phyloP scores from a whole-genome alignment of 2,113 vertebrate genomes.

The Ariopsis seemanni region DNA sequence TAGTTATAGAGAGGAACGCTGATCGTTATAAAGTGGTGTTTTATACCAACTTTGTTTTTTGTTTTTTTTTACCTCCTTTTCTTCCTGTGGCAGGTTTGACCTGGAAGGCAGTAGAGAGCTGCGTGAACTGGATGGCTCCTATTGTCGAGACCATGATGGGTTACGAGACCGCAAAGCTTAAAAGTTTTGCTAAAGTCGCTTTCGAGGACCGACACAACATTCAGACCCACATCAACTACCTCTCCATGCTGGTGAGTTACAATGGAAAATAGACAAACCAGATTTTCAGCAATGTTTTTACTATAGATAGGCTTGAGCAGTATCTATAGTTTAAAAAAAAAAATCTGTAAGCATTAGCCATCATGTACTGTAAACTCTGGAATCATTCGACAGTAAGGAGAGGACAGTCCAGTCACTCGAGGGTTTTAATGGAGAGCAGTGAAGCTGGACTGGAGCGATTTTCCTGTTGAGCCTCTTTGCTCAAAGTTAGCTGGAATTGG shows the following conservation, averaged over 20 bases:
- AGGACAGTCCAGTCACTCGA: too few species aligned
- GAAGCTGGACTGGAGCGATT: too few species aligned
- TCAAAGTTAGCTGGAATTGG: too few species aligned
- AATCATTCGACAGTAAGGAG: too few species aligned
- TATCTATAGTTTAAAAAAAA: too few species aligned
- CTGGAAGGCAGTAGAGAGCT: constrained; percentile 77
- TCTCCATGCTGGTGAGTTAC: constrained; percentile 83
- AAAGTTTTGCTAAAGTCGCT: constrained; percentile 76
- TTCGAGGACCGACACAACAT: constrained; percentile 84
- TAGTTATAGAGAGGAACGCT: not conserved
- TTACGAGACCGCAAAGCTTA: constrained; percentile 67
- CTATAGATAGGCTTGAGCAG: too few species aligned
- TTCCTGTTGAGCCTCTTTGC: too few species aligned
- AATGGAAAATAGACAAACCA: not conserved
- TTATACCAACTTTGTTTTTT: not conserved
- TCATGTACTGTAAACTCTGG: too few species aligned
- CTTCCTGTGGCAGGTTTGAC: constrained; percentile 72
- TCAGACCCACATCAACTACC: constrained; percentile 84
- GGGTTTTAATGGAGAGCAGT: too few species aligned
- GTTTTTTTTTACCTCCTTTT: not conserved
- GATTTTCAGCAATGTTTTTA: not conserved
- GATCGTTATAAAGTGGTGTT: not conserved
- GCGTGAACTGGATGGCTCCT: constrained; percentile 85
- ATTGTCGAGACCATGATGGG: constrained; percentile 71
- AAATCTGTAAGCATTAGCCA: too few species aligned